phyloP scores from a whole-genome alignment of 37 sponge, comb jelly and placozoan species.

The Geodia barretti region DNA sequence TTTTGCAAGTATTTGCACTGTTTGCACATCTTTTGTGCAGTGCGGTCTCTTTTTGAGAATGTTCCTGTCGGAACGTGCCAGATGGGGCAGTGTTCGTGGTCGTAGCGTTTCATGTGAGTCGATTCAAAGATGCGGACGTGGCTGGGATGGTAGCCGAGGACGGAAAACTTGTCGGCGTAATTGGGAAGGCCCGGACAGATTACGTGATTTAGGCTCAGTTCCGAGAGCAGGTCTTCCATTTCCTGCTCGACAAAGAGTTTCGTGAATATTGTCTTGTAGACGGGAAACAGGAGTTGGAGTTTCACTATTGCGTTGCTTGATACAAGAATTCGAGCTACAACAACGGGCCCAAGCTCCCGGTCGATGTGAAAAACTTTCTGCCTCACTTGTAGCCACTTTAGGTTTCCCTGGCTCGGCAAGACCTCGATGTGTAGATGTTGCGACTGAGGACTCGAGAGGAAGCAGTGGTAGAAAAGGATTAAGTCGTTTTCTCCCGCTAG shows the following conservation, averaged over 20 bases:
- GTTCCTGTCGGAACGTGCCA: conserved; percentile 30
- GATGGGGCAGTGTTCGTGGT: conserved; percentile 31
- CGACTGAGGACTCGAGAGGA: not conserved
- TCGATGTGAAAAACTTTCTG: conserved; percentile 23
- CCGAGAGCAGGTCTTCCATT: conserved; percentile 1
- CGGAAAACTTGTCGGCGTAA: conserved; percentile 1
- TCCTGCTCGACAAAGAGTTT: not conserved
- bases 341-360: conserved; percentile 17
- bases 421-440: conserved; percentile 2
- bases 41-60: conserved; percentile 8
- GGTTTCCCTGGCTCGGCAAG: conserved; percentile 9
- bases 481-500: not conserved
- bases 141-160: conserved; percentile 24
- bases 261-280: conserved; percentile 25
- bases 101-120: conserved; percentile 7
- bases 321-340: conserved; percentile 12
- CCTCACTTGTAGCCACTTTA: conserved; percentile 26
- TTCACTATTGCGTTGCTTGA: conserved; percentile 33
- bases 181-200: conserved; percentile 28
- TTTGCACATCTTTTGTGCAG: conserved; percentile 30
- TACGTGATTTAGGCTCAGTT: conserved; percentile 20
- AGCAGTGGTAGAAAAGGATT: not conserved
- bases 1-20: conserved; percentile 40
- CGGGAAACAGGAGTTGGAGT: conserved; percentile 20
- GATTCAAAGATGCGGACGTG: conserved; percentile 15